Conservation (phyloP, 2,888 invertebrate species). For the Idaea aversata region DNA sequence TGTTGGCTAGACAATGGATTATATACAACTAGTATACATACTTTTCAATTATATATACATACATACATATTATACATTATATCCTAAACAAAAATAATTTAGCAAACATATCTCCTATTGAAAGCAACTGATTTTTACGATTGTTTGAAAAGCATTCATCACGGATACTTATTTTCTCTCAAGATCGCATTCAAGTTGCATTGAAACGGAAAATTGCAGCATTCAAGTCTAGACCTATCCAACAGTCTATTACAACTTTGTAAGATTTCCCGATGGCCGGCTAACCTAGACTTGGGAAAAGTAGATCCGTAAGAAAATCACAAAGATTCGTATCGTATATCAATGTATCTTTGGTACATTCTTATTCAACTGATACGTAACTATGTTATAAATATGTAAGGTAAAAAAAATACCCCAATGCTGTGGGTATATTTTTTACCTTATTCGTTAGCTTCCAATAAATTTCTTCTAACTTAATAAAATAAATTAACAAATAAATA, state of each 20-base stretch:
- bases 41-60: no score
- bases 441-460: no score
- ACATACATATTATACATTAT: no score
- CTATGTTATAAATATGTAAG: no score
- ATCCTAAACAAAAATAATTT: background rate
- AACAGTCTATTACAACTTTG: conserved; percentile 27
- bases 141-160: background rate
- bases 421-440: no score
- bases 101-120: background rate
- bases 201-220: conserved; percentile 32
- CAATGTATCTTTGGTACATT: no score
- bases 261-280: conserved; percentile 22
- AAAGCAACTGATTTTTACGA: background rate
- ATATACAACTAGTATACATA: no score
- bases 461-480: no score
- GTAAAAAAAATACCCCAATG: no score
- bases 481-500: no score
- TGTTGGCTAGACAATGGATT: no score
- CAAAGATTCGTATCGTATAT: background rate
- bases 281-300: background rate
- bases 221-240: conserved; percentile 30
- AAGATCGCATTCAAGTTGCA: conserved; percentile 5
- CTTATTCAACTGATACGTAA: no score
- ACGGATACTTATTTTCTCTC: conserved; percentile 2
- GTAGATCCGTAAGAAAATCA: background rate